Evolutionary conservation across 1,140 invertebrate genomes (phyloP).

Genomic region (Brachionus asplanchnoidis): DNA sequence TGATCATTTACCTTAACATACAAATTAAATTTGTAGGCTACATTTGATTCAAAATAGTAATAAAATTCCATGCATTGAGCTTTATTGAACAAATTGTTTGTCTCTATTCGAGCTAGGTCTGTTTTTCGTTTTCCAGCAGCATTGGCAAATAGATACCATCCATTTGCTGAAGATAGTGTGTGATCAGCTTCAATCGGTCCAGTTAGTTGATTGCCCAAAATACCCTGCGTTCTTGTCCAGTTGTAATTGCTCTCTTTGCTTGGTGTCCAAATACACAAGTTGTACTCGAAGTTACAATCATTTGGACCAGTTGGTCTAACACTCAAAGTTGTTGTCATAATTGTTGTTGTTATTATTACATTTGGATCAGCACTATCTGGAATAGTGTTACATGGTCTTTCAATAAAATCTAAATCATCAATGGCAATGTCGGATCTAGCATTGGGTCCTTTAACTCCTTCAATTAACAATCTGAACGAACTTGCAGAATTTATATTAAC

Average conservation of each 20-base stretch:
- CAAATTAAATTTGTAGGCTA: conserved; percentile 11
- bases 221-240: conserved; percentile 14
- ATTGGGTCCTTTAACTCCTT: conserved; percentile 47
- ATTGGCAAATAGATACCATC: conserved; percentile 51
- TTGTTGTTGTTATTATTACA: conserved; percentile 39
- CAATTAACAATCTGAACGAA: conserved; percentile 47
- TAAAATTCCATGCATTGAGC: conserved; percentile 39
- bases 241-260: neutral
- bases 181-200: conserved; percentile 50
- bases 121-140: neutral
- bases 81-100: neutral
- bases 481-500: conserved; percentile 18
- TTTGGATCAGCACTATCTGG: conserved; percentile 47
- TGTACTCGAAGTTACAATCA: conserved; percentile 52
- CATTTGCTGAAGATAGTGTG: conserved; percentile 49
- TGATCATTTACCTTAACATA: conserved; percentile 20
- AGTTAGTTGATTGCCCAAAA: neutral
- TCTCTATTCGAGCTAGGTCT: conserved; percentile 7
- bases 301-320: conserved; percentile 42
- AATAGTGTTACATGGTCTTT: conserved; percentile 47
- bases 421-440: conserved; percentile 49
- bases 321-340: conserved; percentile 13
- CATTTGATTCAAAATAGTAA: conserved; percentile 19
- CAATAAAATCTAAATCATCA: conserved; percentile 50
- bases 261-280: conserved; percentile 24